Evolutionary conservation across 2,113 vertebrate species (phyloP), one percentile per base, ranked within the genome.

Genomic region (Microtus montanus): DNA sequence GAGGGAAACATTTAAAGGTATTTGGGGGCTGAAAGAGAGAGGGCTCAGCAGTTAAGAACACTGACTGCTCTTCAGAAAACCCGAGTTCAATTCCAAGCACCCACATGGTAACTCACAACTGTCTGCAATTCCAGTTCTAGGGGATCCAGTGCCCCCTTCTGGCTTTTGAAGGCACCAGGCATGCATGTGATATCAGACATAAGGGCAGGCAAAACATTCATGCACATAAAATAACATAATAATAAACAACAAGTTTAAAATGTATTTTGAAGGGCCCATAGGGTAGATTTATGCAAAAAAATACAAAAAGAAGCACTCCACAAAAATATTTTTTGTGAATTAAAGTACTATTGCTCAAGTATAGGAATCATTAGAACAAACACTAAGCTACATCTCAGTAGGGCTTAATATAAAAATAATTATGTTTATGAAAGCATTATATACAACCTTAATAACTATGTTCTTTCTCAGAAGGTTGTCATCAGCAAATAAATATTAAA

Each of bases 401-500:
- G 94, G 35, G 89, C 49, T 90, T 88, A 93, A 84, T 52, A 94
- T 4, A 87, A 86, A 86, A 73, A 58, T 38, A 13, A 61, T 79
- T 68, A 87, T 3, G 6, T 87, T 95, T 90, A 47, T 73, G 73
- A 85, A 93, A 94, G 86, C 24, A 89, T 13, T 88, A 61, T 64
- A 38, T 3, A 95, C 7, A 87, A 41, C 64, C 80, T 95, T 91
- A 92, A 64, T 63, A 93, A 66, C 24, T 79, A 22, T 30, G 41
- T 41, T 92, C 24, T 90, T 94, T 92, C 47, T 93, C 47, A 92
- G 5, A 41, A 74, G 47, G 64, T 78, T 89, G 89, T 49, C 17
- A 33, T 88, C 41, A 90, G 78, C 35, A 66, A 96, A n/a, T 70
- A 92, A 96, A 70, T 82, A 96, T 87, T 78, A 8, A 89, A 94